These are phyloP conservation scores for Cebidichthys violaceus DNA, from an alignment of 2,113 vertebrate genomes.

Conservation along the genomic window DNA sequence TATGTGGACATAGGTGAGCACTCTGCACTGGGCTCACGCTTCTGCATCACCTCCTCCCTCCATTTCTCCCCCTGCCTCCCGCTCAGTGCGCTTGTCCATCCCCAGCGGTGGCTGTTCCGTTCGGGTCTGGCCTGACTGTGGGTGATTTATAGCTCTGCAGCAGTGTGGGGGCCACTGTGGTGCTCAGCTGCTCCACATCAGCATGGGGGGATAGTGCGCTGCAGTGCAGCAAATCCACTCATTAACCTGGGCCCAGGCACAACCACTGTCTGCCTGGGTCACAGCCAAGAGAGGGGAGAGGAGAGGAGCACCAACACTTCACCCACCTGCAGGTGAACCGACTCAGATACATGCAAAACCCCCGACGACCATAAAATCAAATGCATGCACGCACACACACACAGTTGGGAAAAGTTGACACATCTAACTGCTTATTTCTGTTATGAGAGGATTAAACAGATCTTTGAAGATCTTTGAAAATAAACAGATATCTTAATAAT, in stretches of 20 bases:
- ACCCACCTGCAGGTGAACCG: constrained; percentile 58
- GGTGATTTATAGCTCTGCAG: constrained; percentile 87
- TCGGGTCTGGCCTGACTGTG: constrained; percentile 64
- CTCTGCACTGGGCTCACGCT: constrained; percentile 14
- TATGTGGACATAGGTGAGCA: constrained; percentile 60
- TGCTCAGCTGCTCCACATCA: constrained; percentile 84
- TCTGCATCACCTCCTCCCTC: constrained; percentile 11
- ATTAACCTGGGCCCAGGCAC: constrained; percentile 78
- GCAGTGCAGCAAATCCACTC: constrained; percentile 86
- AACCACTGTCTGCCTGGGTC: constrained; percentile 73
- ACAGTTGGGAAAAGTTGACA: constrained; percentile 25
- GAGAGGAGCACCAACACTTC: constrained; percentile 47
- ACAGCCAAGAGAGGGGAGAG: constrained; percentile 53
- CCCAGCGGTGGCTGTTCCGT: constrained; percentile 65
- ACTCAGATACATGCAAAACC: constrained; percentile 21
- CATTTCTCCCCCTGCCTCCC: constrained; percentile 26
- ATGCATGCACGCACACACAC: neutral
- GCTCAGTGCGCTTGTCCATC: constrained; percentile 67
- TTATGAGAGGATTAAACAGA: constrained; percentile 45
- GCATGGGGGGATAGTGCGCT: constrained; percentile 79
- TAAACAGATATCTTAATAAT: constrained; percentile 63
- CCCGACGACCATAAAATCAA: neutral
- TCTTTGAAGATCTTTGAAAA: constrained; percentile 50
- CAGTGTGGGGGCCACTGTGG: constrained; percentile 75
- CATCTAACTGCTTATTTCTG: constrained; percentile 33